These are phyloP conservation scores for Eilema depressum DNA, from an alignment of 2,888 invertebrate species.

Conservation along the genomic window DNA sequence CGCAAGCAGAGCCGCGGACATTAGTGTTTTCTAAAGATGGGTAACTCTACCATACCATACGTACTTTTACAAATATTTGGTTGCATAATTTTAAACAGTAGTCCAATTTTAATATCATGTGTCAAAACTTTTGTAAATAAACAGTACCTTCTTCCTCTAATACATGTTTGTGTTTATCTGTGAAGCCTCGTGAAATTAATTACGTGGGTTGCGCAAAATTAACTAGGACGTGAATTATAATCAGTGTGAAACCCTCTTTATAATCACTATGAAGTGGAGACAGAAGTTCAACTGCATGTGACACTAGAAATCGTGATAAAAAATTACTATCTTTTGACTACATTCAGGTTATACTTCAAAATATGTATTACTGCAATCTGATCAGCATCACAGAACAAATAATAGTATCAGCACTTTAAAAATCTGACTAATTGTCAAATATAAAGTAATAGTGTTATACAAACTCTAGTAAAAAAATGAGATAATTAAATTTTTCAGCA, in stretches of 20 bases:
- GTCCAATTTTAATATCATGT: slow-evolving; percentile 21
- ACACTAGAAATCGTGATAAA: background rate
- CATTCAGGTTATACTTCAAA: too few species aligned
- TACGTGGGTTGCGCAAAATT: slow-evolving; percentile 50
- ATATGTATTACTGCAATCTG: too few species aligned
- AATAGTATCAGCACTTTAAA: too few species aligned
- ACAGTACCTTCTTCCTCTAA: slow-evolving; percentile 38
- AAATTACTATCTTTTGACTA: background rate
- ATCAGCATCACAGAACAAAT: too few species aligned
- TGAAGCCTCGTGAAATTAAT: slow-evolving; percentile 56
- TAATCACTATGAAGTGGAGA: background rate
- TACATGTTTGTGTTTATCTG: slow-evolving; percentile 51
- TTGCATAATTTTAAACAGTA: background rate
- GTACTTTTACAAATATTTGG: background rate
- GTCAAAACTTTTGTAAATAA: slow-evolving; percentile 41
- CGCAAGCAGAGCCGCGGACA: too few species aligned
- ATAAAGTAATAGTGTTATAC: too few species aligned
- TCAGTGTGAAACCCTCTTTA: slow-evolving; percentile 24
- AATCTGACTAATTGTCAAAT: too few species aligned
- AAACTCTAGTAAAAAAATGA: too few species aligned
- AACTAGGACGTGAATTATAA: slow-evolving; percentile 51
- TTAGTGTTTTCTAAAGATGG: too few species aligned
- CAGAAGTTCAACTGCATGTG: slow-evolving; percentile 17
- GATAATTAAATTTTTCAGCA: too few species aligned
- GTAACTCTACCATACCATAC: background rate